phyloP scores from a whole-genome alignment of 2,113 vertebrate species.

The Lepidothrix coronata region DNA sequence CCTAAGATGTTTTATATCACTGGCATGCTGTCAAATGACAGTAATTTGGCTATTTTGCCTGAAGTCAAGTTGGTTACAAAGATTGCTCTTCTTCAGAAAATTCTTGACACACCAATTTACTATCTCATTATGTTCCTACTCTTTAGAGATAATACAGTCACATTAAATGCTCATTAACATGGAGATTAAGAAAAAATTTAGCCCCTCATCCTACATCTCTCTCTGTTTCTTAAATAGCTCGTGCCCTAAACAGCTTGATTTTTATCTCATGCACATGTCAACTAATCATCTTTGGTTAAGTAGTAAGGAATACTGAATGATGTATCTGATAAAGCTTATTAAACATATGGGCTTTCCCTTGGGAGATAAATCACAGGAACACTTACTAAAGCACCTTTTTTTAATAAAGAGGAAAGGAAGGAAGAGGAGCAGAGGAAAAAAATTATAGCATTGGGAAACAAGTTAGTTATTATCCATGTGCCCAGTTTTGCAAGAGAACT shows the following conservation, averaged over 20 bases:
- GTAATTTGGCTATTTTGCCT: slow-evolving; percentile 12
- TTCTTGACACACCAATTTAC: slow-evolving; percentile 37
- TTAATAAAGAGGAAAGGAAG: not conserved
- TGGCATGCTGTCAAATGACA: not conserved
- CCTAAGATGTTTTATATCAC: not conserved
- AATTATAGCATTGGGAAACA: not conserved
- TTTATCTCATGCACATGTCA: slow-evolving; percentile 9
- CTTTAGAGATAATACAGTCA: slow-evolving; percentile 28
- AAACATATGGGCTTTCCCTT: not conserved
- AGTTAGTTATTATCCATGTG: not conserved
- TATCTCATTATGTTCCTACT: slow-evolving; percentile 22
- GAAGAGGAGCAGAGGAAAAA: not conserved
- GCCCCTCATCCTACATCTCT: not conserved
- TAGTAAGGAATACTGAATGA: not conserved
- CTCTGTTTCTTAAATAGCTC: slow-evolving; percentile 43
- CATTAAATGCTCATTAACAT: slow-evolving; percentile 35
- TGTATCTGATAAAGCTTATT: slow-evolving; percentile 9
- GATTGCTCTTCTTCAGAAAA: slow-evolving; percentile 33
- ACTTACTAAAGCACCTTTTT: not conserved
- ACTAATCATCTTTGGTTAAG: slow-evolving; percentile 5
- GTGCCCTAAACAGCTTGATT: not conserved
- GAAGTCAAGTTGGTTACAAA: slow-evolving; percentile 11
- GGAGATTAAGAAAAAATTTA: not conserved
- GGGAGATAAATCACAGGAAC: not conserved
- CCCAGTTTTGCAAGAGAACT: not conserved